These are phyloP conservation scores for Gobionotothen gibberifrons DNA, from an alignment of 2,797 vertebrate genomes.

Conservation along the genomic window DNA sequence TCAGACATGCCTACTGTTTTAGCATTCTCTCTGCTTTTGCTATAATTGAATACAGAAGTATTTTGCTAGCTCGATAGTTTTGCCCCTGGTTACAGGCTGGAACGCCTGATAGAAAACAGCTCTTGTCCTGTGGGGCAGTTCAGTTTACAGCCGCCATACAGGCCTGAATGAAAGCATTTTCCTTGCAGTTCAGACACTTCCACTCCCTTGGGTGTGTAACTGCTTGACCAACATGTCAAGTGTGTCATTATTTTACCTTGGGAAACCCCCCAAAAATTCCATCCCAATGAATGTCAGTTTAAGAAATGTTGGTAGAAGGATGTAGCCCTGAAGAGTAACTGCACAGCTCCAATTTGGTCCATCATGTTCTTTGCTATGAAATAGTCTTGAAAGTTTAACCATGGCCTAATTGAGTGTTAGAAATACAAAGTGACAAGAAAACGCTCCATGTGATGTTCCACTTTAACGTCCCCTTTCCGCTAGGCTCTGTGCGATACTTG, in stretches of 20 bases:
- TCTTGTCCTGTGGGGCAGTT: constrained; percentile 68
- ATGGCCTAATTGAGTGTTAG: constrained; percentile 1
- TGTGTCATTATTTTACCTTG: constrained; percentile 52
- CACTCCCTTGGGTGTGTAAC: constrained; percentile 50
- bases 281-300: constrained; percentile 28
- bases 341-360: constrained; percentile 9
- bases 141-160: constrained; percentile 60
- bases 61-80: constrained; percentile 56
- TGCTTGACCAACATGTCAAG: constrained; percentile 58
- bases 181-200: constrained; percentile 58
- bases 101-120: constrained; percentile 77
- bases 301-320: constrained; percentile 11
- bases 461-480: constrained; percentile 54
- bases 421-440: constrained; percentile 59
- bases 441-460: constrained; percentile 44
- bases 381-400: constrained; percentile 32
- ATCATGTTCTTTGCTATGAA: constrained; percentile 24
- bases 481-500: constrained; percentile 64
- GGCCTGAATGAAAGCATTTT: constrained; percentile 55
- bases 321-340: constrained; percentile 12
- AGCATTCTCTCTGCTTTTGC: constrained; percentile 60
- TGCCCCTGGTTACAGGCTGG: constrained; percentile 67
- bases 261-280: constrained; percentile 41
- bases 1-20: constrained; percentile 63
- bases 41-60: constrained; percentile 76